Percentiles rank a stretch among this genome's conserved stretches.
phyloP scores from a whole-genome alignment of 2,888 invertebrate genomes.

The Ennomos fuscantarius region DNA sequence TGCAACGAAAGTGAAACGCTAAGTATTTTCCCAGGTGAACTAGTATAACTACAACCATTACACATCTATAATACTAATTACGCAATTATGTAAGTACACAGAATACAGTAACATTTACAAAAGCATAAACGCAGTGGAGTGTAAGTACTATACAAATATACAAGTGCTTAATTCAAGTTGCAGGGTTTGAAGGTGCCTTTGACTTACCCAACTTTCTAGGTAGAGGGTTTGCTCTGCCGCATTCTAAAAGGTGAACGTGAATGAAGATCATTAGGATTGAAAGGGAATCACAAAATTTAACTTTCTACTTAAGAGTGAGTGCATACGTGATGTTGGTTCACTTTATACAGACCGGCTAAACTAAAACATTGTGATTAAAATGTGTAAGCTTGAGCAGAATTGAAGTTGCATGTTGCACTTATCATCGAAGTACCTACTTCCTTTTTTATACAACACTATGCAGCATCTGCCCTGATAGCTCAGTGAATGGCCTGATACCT shows the following conservation, averaged over 20 bases:
- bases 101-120: neutral
- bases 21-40: neutral
- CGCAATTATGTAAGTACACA: neutral
- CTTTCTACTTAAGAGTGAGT: constrained; percentile 14
- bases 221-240: constrained; percentile 81
- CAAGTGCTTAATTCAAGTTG: constrained; percentile 6
- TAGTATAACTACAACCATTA: neutral
- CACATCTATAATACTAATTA: neutral
- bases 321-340: neutral
- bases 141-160: neutral
- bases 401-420: too few relatives aligned
- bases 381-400: too few relatives aligned
- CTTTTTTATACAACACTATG: too few relatives aligned
- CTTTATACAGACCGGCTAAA: too few relatives aligned
- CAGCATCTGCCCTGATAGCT: too few relatives aligned
- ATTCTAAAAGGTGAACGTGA: constrained; percentile 76
- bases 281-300: constrained; percentile 25
- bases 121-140: constrained; percentile 1
- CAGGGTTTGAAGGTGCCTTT: constrained; percentile 47
- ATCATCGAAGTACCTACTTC: too few relatives aligned
- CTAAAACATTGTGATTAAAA: too few relatives aligned
- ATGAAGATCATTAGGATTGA: constrained; percentile 37
- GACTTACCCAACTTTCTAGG: constrained; percentile 80
- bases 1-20: neutral
- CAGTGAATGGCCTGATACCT: too few relatives aligned